Base-by-base conservation (phyloP, 2,113 vertebrate species). In the Lampris megalopsis region DNA sequence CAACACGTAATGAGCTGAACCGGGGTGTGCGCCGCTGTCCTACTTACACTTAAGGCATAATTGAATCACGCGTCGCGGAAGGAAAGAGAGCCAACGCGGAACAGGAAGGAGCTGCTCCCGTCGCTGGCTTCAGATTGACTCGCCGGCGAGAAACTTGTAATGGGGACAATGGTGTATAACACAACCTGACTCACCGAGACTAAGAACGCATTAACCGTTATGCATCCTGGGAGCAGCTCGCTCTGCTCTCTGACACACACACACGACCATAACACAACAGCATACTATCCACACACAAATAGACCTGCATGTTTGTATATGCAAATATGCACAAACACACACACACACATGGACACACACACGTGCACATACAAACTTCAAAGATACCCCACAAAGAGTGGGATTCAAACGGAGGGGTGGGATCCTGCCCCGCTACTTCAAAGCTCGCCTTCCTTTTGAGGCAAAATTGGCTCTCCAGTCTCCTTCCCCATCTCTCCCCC, bases 381-480 rank as follows among this genome's bases (percentile, higher is more conserved):
- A 89, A 93, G 85, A 89, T 82, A 81, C 60, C 69, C 72, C 76
- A 88, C 84, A 88, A 87, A 91, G 80, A 74, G 75, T 48, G 58
- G 9, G 82, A 86, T 82, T 87, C 80, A 92, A 90, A 89, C 83
- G 78, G 79, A 86, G 70, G 83, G 83, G 86, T 42, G 81, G 89
- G 85, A 80, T 80, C 47, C 75, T 63, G 68, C 75, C 67, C 66
- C 50, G 80, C 74, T 35, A 86, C 91, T 90, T 92, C 90, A 92
- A 92, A 92, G 91, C 89, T 57, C 63, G 65, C 74, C 64, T 67
- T 82, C 81, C 87, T 90, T 92, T 91, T 89, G 82, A 91, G 86
- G 73, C 83, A 80, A 86, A 91, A 90, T 87, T 85, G 73, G 79
- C 75, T 86, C 82, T 82, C 69, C 57, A 54, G 76, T 79, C 58